Percentiles rank a stretch among this genome's conserved stretches.
Evolutionary conservation across 2,888 invertebrate species (phyloP).

Genomic region (Camptogramma bilineatum): DNA sequence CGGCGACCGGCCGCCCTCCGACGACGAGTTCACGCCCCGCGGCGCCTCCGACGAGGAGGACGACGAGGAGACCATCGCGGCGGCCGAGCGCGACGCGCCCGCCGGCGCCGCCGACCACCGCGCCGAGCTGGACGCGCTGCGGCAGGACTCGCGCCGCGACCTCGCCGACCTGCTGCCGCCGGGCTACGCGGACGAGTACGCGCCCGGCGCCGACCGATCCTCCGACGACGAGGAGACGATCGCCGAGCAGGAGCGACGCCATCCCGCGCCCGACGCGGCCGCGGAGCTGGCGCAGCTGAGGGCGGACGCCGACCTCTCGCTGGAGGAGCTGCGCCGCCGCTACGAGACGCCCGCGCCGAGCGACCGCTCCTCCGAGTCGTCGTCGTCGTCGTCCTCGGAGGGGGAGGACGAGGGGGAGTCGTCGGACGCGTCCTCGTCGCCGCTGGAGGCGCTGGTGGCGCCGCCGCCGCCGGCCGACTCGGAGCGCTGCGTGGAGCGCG

Average conservation of each 20-base stretch:
- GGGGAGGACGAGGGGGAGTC: slow-evolving; percentile 11
- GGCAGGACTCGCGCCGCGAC: slow-evolving; percentile 95
- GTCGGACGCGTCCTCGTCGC: slow-evolving; percentile 3
- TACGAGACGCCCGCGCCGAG: slow-evolving; percentile 75
- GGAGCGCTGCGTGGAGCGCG: slow-evolving; percentile 93
- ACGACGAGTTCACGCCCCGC: slow-evolving; percentile 93
- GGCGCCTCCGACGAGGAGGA: slow-evolving; percentile 90
- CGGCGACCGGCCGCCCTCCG: slow-evolving; percentile 62
- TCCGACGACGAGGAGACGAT: slow-evolving; percentile 86
- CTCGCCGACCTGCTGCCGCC: slow-evolving; percentile 95
- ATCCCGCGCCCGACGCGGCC: slow-evolving; percentile 85
- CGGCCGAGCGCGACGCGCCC: slow-evolving; percentile 90
- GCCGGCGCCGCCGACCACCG: slow-evolving; percentile 81
- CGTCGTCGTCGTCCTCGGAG: slow-evolving; percentile 48
- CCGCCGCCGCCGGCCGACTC: slow-evolving; percentile 39
- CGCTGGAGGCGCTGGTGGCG: slow-evolving; percentile 46
- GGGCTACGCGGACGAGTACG: slow-evolving; percentile 88
- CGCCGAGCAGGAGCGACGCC: slow-evolving; percentile 85
- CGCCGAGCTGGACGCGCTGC: slow-evolving; percentile 93
- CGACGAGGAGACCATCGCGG: slow-evolving; percentile 97
- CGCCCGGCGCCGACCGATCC: slow-evolving; percentile 79
- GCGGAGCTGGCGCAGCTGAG: slow-evolving; percentile 91
- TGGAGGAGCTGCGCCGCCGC: slow-evolving; percentile 92
- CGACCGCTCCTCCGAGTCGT: slow-evolving; percentile 45
- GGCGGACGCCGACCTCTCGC: slow-evolving; percentile 92